Evolutionary conservation across 2,797 vertebrate genomes (phyloP).

Genomic region (Betta splendens): DNA sequence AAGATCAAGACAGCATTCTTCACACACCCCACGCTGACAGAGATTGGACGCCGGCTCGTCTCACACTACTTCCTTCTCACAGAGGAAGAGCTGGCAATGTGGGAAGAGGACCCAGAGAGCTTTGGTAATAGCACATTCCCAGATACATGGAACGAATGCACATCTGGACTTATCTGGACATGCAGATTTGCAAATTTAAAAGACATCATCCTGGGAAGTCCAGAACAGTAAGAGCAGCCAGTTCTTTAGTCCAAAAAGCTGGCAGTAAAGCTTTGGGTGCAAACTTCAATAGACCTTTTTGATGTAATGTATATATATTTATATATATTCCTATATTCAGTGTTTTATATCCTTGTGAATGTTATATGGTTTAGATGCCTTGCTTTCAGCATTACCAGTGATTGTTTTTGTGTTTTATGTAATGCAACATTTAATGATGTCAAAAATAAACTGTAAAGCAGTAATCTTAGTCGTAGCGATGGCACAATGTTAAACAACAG

Average conservation of each 20-base stretch:
- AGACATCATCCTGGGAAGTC: slow-evolving; percentile 4
- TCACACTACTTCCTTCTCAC: slow-evolving; percentile 96
- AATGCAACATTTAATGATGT: not conserved
- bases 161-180: slow-evolving; percentile 33
- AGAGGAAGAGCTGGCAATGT: slow-evolving; percentile 94
- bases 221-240: not conserved
- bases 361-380: no score
- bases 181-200: slow-evolving; percentile 9
- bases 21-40: slow-evolving; percentile 92
- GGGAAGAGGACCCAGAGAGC: slow-evolving; percentile 98
- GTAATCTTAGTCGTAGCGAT: not conserved
- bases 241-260: slow-evolving; percentile 1
- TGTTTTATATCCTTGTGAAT: no score
- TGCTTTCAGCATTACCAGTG: no score
- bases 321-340: no score
- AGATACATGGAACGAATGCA: slow-evolving; percentile 26
- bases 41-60: slow-evolving; percentile 93
- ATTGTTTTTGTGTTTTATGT: not conserved
- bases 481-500: not conserved
- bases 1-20: slow-evolving; percentile 96
- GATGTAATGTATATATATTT: not conserved
- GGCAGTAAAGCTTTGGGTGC: not conserved
- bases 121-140: slow-evolving; percentile 84
- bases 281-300: not conserved
- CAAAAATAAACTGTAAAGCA: no score